Percentiles rank a stretch among this genome's conserved stretches.
These are phyloP conservation scores for Pristionchus exspectatus DNA, from an alignment of 2,888 invertebrate genomes.

Conservation along the genomic window DNA sequence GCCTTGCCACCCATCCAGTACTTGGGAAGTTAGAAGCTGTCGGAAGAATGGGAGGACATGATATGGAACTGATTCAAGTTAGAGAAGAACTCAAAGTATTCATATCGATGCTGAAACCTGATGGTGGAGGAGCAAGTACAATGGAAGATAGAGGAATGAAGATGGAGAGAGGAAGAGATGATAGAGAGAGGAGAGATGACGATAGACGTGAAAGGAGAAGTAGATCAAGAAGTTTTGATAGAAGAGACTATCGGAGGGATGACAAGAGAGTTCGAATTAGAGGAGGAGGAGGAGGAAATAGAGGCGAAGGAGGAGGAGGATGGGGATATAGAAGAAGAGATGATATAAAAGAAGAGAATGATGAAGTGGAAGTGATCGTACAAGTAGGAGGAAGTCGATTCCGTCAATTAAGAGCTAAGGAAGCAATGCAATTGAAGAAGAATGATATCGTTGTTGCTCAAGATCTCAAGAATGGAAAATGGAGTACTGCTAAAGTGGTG, in stretches of 20 bases:
- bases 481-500: slow-evolving; percentile 53
- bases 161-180: background rate
- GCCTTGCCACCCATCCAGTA: slow-evolving; percentile 7
- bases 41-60: background rate
- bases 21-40: background rate
- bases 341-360: background rate
- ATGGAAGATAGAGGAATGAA: slow-evolving; percentile 1
- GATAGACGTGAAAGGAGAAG: slow-evolving; percentile 5
- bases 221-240: slow-evolving; percentile 27
- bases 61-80: slow-evolving; percentile 21
- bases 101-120: background rate
- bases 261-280: background rate
- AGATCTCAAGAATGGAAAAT: slow-evolving; percentile 52
- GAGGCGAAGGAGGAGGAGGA: background rate
- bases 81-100: slow-evolving; percentile 9
- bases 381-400: slow-evolving; percentile 51
- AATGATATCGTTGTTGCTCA: slow-evolving; percentile 47
- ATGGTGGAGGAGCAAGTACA: slow-evolving; percentile 4
- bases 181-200: background rate
- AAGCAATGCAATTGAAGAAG: slow-evolving; percentile 44
- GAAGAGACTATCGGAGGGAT: slow-evolving; percentile 28
- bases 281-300: background rate
- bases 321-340: slow-evolving; percentile 9
- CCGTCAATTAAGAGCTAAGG: slow-evolving; percentile 38
- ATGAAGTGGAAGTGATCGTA: slow-evolving; percentile 46